Conservation (phyloP, 1,140 invertebrate species). For the Andricus grossulariae region DNA sequence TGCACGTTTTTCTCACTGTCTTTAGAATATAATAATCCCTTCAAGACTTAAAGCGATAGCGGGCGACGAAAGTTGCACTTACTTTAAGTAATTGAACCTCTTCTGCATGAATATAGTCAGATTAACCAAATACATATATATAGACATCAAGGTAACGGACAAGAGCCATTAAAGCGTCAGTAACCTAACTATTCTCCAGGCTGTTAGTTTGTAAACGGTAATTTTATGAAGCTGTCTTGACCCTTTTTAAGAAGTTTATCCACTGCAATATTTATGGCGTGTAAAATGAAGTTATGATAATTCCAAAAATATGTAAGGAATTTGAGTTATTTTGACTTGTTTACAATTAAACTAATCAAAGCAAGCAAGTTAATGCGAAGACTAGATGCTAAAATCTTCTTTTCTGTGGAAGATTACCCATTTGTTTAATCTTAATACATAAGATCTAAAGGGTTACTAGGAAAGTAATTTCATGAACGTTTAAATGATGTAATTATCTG, state of each 20-base stretch:
- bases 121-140: constrained; percentile 5
- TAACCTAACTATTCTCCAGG: constrained; percentile 19
- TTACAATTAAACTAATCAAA: no score
- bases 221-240: constrained; percentile 1
- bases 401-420: no score
- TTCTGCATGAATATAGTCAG: neutral
- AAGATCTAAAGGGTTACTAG: no score
- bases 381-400: no score
- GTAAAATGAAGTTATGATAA: neutral
- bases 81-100: neutral
- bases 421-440: no score
- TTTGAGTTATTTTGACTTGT: no score
- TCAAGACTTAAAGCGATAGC: neutral
- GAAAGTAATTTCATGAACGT: neutral
- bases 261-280: neutral
- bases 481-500: neutral
- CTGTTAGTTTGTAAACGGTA: constrained; percentile 22
- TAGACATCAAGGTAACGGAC: constrained; percentile 13
- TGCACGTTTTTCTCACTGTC: constrained; percentile 53
- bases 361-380: no score
- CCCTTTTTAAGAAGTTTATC: neutral
- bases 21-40: neutral
- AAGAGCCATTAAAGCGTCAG: constrained; percentile 23
- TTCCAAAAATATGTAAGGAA: neutral
- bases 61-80: neutral